These are phyloP conservation scores for Drosophila kokeensis DNA, from an alignment of 2,888 invertebrate genomes.

Conservation along the genomic window DNA sequence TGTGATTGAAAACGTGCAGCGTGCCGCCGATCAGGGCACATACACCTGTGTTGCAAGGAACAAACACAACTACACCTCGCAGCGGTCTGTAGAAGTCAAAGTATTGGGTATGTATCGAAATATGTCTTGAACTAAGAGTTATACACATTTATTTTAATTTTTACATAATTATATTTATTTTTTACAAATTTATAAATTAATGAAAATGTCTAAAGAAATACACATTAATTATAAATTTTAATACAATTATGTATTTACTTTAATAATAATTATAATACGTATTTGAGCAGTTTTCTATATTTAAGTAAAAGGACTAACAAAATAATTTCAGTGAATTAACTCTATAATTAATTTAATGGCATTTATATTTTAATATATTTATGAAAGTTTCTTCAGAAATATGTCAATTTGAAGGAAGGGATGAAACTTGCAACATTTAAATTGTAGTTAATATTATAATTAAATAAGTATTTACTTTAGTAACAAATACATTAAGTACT, in stretches of 20 bases:
- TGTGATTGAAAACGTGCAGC: constrained; percentile 93
- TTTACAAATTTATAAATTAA: neutral
- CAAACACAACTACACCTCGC: constrained; percentile 91
- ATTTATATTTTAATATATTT: neutral
- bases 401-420: neutral
- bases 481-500: neutral
- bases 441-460: neutral
- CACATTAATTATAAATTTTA: neutral
- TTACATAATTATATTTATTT: neutral
- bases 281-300: neutral
- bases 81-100: constrained; percentile 90
- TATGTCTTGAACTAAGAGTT: neutral
- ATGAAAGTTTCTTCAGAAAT: neutral
- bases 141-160: neutral
- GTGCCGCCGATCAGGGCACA: constrained; percentile 93
- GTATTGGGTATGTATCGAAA: constrained; percentile 87
- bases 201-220: neutral
- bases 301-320: neutral
- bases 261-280: neutral
- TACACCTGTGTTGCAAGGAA: constrained; percentile 95
- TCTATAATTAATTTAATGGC: neutral
- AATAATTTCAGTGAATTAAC: neutral
- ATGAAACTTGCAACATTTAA: neutral
- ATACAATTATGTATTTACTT: neutral
- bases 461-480: neutral